Evolutionary conservation across 2,113 vertebrate species (phyloP), one percentile per base, ranked within the genome.

Genomic region (Macrotus californicus): DNA sequence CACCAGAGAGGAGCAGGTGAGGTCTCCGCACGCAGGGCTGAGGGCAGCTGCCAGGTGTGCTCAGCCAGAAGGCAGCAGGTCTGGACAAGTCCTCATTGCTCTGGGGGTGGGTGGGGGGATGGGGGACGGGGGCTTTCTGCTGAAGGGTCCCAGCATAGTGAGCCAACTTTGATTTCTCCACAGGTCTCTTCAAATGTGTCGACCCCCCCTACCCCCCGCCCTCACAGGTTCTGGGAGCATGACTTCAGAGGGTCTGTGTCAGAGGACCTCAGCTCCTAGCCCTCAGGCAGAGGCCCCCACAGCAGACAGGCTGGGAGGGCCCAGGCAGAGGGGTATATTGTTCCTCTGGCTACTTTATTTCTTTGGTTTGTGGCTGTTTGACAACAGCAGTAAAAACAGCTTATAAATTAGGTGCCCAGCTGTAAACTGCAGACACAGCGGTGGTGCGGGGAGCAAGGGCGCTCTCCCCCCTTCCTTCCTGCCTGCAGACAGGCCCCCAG

Each of bases 301-400:
- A 43, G 70, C 89, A 43, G 56, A 14, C 34, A 29, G 34, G 31
- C 83, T 6, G 92, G 95, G 92, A 85, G 43, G 61, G 4, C 18
- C 11, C 54, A 91, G 89, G 76, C 21, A n/a, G 94, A 89, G 59
- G 14, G 54, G 87, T 54, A 56, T 77, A 95, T 59, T n/a, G n/a
- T 94, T 95, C 96, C 92, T 66, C 80, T 6, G 34, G 73, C 93
- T 86, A 36, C 89, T 98, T 97, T 91, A 96, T 95, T 95, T 82
- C 94, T 88, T 96, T 96, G 96, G 96, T 98, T 98, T 97, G 98
- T 96, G 90, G 89, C 89, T 98, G 94, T 48, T 98, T 98, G 98
- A 98, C 87, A 94, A 95, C 96, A 67, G 5, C 97, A 66, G 92
- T 98, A 97, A 98, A 98, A 98, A 87, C 75, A 16, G 77, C 22